Base-by-base conservation (phyloP, 2,888 invertebrate species). In the Prostheceraeus crozeri region DNA sequence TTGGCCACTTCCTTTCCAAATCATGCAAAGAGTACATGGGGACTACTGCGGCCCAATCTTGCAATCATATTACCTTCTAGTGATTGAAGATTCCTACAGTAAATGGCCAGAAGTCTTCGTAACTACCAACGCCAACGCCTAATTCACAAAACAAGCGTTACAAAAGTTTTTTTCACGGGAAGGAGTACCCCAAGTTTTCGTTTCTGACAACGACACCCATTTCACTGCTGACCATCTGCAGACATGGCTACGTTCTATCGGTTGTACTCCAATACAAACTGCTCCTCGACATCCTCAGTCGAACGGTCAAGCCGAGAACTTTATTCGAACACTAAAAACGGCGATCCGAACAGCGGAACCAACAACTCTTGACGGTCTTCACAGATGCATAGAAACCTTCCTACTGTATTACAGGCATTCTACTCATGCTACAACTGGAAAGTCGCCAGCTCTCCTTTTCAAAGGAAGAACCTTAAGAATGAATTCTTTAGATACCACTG, bases 31-130 rank as follows among this genome's bases (percentile, higher is more conserved):
- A 40, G 40, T 40, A 19, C 40, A 40, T 19, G 19, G n/a, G n/a
- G 40, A 40, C 40, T 40, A 40, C 8, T 40, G n/a, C 19, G 40
- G 40, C 14, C 14, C 40, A 8, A 16, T 40, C 14, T n/a, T 40
- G 19, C 4, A 19, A n/a, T 16, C n/a, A 19, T 40, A 40, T 40
- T 40, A 19, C 14, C 14, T 19, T 6, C 19, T 40, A 40, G 40
- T 40, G 40, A 19, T 40, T 16, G n/a, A 16, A 40, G 40, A 40
- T 40, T 40, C 40, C 6, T 40, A 40, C 19, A 16, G 14, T 19
- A 40, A 40, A 40, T 40, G 40, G 40, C 40, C 40, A 40, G 40
- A 40, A 40, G 40, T 40, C n/a, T 40, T 40, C n/a, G n/a, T 40
- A 19, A 40, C 40, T 16, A 40, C 40, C 40, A 16, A 14, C 19